Base-by-base conservation (phyloP, 1,140 invertebrate genomes). In the Eriosoma lanigerum region DNA sequence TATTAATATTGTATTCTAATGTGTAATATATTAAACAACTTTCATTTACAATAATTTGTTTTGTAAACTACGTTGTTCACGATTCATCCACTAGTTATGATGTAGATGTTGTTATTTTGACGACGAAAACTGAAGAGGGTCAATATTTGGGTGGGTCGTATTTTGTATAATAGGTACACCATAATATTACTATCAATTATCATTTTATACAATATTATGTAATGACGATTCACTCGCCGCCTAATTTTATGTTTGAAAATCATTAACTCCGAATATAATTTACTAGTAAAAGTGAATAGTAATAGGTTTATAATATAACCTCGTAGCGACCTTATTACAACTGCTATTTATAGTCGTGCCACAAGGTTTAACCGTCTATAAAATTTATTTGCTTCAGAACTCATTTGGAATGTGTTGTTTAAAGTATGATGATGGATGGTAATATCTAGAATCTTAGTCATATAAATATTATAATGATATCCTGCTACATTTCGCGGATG, bases 291-390 rank as follows among this genome's bases (percentile, higher is more conserved):
- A 75, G 64, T 56, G n/a, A n/a, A 75, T 56, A 75, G 48, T 56
- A 17, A 60, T 17, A 26, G 24, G 24, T 26, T 9, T 24, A 9
- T 73, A 32, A 13, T 15, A 19, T 58, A 76, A 76, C 73, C 73
- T 76, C 54, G 73, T 8, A 21, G 21, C 58, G 73, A 58, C 73
- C 73, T 76, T 76, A 76, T 56, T 58, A 12, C 26, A 12, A 73
- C 70, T 73, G 21, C 19, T 48, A 73, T 54, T 48, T 48, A 68
- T 48, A 68, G 66, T 48, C 38, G 13, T 62, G 19, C 26, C 29
- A 68, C 50, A 21, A 75, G 48, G 48, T 72, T 29, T 46, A 10
- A 72, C 29, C n/a, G 32, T 62, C 29, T 24, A 62, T 32, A 29
- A n/a, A 29, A 62, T n/a, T 15, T 17, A 52, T 52, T 64, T 38